phyloP scores from a whole-genome alignment of 2,888 invertebrate species.

The Apoda limacodes region DNA sequence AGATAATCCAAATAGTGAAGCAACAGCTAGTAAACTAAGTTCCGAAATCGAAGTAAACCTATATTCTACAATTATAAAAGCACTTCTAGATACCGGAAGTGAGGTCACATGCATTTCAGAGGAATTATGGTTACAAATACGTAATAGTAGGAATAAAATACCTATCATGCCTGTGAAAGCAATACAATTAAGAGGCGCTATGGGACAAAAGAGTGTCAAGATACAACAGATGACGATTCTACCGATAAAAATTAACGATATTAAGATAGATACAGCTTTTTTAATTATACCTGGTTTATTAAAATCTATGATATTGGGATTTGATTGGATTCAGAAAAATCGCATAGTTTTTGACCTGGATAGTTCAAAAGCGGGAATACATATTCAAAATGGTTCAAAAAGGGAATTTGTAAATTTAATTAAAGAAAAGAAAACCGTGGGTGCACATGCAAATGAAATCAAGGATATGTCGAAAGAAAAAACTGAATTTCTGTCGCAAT shows the following conservation, averaged over 20 bases:
- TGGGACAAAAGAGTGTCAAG: conserved; percentile 13
- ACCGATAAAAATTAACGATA: conserved; percentile 1
- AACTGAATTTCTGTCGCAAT: no score
- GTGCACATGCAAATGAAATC: no score
- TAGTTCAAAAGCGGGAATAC: no score
- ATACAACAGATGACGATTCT: conserved; percentile 9
- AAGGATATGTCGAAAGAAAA: no score
- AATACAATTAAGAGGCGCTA: conserved; percentile 11
- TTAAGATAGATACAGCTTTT: conserved; percentile 1
- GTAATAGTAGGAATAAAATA: no score
- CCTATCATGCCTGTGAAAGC: conserved; percentile 6
- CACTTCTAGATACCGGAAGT: conserved; percentile 16
- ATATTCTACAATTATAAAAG: neutral
- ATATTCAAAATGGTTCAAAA: no score
- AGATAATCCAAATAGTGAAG: no score
- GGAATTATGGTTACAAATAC: no score
- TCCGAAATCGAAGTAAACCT: conserved; percentile 10
- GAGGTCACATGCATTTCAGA: conserved; percentile 15
- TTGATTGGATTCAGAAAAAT: conserved; percentile 15
- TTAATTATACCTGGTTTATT: conserved; percentile 8
- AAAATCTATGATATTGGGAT: conserved; percentile 9
- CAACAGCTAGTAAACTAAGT: neutral
- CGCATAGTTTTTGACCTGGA: no score
- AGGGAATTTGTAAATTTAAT: no score
- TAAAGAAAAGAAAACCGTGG: no score